phyloP scores from a whole-genome alignment of 2,113 vertebrate species.

The Orthonyx spaldingii region DNA sequence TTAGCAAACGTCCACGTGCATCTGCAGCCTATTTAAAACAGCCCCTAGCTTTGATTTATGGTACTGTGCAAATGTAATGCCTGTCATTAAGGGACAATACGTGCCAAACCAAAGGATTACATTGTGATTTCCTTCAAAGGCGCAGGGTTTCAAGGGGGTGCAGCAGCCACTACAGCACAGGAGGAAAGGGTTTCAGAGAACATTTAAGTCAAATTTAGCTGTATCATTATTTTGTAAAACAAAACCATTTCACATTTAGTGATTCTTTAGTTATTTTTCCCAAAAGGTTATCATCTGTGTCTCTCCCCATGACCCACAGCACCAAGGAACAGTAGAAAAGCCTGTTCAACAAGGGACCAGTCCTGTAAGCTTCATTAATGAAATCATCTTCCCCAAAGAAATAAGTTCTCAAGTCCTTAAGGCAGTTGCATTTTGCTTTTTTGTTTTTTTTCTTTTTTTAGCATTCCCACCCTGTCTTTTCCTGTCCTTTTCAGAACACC shows the following conservation, averaged over 20 bases:
- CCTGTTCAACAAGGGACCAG: not conserved
- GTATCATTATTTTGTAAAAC: not conserved
- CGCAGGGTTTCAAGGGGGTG: not conserved
- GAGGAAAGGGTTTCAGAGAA: not conserved
- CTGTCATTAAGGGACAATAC: conserved; percentile 63
- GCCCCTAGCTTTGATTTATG: conserved; percentile 64
- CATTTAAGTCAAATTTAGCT: not conserved
- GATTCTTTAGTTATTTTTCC: not conserved
- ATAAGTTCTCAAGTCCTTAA: not conserved
- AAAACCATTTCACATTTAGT: not conserved
- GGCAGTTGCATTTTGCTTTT: not conserved
- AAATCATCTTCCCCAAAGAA: not conserved
- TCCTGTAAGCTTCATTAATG: not conserved
- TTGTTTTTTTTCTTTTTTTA: not conserved
- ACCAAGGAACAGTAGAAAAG: not conserved
- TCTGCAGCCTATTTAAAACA: conserved; percentile 64
- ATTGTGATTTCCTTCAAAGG: conserved; percentile 61
- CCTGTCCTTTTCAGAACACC: not conserved
- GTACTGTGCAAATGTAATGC: conserved; percentile 62
- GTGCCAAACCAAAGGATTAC: conserved; percentile 35
- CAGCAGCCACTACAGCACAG: not conserved
- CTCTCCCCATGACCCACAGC: not conserved
- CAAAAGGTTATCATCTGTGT: not conserved
- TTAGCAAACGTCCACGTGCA: conserved; percentile 33
- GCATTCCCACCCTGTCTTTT: not conserved